A percentile compares a stretch with the other conserved stretches of the same genome.
Conservation (phyloP, 2,888 invertebrate species). For the Drosophila incognita region DNA sequence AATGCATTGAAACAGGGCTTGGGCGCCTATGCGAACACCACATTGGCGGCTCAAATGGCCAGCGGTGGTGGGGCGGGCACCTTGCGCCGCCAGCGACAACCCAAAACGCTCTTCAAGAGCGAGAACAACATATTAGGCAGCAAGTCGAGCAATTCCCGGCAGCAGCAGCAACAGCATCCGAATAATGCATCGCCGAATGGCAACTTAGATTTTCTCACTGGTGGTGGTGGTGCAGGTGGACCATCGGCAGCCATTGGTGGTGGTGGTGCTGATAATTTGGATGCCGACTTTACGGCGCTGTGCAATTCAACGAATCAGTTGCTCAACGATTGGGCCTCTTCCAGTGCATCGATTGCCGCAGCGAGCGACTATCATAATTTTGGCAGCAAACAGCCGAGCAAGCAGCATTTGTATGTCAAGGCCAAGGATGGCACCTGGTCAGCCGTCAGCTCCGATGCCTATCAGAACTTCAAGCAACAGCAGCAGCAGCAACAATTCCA, state of each 20-base stretch:
- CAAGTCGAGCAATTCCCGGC: constrained; percentile 35
- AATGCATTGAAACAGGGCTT: constrained; percentile 83
- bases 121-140: constrained; percentile 83
- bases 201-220: constrained; percentile 78
- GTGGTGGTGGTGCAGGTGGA: constrained; percentile 50
- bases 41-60: constrained; percentile 80
- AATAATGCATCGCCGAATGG: constrained; percentile 27
- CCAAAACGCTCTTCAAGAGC: constrained; percentile 84
- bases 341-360: constrained; percentile 79
- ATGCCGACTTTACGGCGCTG: constrained; percentile 73
- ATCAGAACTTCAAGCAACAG: constrained; percentile 82
- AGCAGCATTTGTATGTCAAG: constrained; percentile 84
- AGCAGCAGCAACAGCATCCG: constrained; percentile 4
- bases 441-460: constrained; percentile 83
- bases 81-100: constrained; percentile 83
- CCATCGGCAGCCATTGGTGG: constrained; percentile 19
- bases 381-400: constrained; percentile 83
- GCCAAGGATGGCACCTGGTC: constrained; percentile 85
- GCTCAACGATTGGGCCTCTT: constrained; percentile 83
- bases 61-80: constrained; percentile 82
- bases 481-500: constrained; percentile 67
- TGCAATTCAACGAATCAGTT: constrained; percentile 83
- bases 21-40: constrained; percentile 82
- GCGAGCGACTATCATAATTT: constrained; percentile 79
- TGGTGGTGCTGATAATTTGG: constrained; percentile 44